Base-by-base conservation (phyloP, 2,888 invertebrate genomes). In the Tyria jacobaeae region DNA sequence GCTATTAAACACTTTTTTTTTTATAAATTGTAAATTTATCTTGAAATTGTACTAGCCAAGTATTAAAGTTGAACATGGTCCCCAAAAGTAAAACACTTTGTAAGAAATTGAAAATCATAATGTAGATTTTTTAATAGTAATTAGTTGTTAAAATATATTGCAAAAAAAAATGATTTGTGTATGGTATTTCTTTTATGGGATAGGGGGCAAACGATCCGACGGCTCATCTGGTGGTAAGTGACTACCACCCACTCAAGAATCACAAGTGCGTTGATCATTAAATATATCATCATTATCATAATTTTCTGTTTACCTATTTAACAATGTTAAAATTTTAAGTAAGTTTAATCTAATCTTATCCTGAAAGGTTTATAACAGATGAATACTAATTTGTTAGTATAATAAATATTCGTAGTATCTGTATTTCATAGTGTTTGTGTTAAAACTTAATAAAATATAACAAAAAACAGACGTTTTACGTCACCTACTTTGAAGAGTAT, bases 401-500 rank as follows among this genome's bases (percentile, higher is more conserved):
- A 31, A 41, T 41, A 50, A 41, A 41, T 57, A 27, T 31, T 31
- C 17, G 31, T 31, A 27, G 14, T 48, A 31, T 41, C 41, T 49
- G 50, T 21, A 25, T 55, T 37, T 14, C 31, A 41, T 35, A 4
- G 9, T n/a, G 34, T n/a, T 44, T 44, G 52, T 34, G 37, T 44
- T 5, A 10, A 51, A 58, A 47, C 47, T 47, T 37, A 35, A 53
- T 21, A 47, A 44, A 25, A 47, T 39, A 34, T 14, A 64, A 37
- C 35, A 51, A 21, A 53, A 58, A 58, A 35, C 44, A 58, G 58
- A 52, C 25, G 10, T 44, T 44, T n/a, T 17, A 27, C 24, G 15
- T 50, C 49, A 39, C 17, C 35, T 27, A n/a, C 48, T 34, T 44
- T 4, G 31, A 49, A 41, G 34, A 21, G n/a, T 51, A 34, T 57